Evolutionary conservation across 2,113 vertebrate species (phyloP).

Genomic region (Rhadina sibilatrix): DNA sequence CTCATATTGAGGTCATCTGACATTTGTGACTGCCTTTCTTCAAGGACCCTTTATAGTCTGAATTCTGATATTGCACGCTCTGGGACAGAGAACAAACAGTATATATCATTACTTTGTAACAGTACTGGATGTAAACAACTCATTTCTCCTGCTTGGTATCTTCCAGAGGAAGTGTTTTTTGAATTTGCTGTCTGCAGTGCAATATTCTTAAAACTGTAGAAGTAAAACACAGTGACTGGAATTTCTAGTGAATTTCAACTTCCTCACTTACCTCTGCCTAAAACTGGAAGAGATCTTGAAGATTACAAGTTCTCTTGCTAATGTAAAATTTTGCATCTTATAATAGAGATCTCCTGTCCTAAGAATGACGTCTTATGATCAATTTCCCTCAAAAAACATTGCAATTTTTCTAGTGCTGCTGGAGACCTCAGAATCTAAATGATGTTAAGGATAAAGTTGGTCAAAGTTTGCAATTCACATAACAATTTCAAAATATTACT

Average conservation of each 20-base stretch:
- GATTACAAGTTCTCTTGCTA: neutral
- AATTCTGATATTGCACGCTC: neutral
- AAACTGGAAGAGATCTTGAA: neutral
- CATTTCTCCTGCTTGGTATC: neutral
- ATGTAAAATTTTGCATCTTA: neutral
- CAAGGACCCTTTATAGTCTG: neutral
- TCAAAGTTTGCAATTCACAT: neutral
- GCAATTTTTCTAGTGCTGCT: neutral
- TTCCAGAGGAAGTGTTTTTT: neutral
- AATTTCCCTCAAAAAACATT: neutral
- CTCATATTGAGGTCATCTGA: neutral
- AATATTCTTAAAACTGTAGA: neutral
- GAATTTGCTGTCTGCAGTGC: neutral
- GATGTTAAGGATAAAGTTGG: neutral
- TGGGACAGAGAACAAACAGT: neutral
- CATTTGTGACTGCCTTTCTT: neutral
- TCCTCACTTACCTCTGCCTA: neutral
- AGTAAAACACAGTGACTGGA: neutral
- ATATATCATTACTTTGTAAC: neutral
- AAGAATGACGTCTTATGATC: neutral
- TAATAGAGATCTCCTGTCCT: neutral
- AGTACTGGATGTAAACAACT: neutral
- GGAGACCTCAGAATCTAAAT: neutral
- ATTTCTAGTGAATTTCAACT: neutral
- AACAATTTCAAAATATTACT: neutral